Base-by-base conservation (phyloP, 1,140 invertebrate species). In the Harpegnathos saltator region DNA sequence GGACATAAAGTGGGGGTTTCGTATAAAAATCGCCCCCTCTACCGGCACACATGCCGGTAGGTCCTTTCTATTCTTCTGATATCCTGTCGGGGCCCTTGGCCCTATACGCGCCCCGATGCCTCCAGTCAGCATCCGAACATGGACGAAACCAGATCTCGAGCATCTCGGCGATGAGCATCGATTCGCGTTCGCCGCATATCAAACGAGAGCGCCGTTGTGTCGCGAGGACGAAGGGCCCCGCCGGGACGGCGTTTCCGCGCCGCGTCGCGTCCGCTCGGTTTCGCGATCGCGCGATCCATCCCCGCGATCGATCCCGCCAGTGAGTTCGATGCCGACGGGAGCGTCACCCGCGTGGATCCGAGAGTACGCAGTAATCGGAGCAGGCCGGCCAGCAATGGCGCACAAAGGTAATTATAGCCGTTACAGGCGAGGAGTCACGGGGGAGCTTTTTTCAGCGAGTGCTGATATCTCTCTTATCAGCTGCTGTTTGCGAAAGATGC, bases 1-100 rank as follows among this genome's bases (percentile, higher is more conserved):
- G 15, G 26, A 59, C 63, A 74, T 75, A 85, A 85, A 82, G 82
- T 86, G 82, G 85, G 71, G 75, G 52, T 74, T 83, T 83, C 65
- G 68, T 91, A 91, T 89, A 90, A 92, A 92, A 92, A 90, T 91
- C 90, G 54, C 81, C 90, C 91, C 91, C 90, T 90, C 92, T 89
- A 85, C 66, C 50, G 63, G n/a, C 26, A 56, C 72, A 82, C 89
- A 82, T 78, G 78, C 69, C 80, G 91, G 88, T 88, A 78, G 92
- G 92, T 90, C 92, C 92, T 93, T 93, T 94, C 93, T 92, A 94
- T 94, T 94, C 94, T 92, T 93, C 90, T 93, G 92, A 93, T 93
- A 92, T 94, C 91, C 93, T 92, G 91, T 90, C 87, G 87, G 90
- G 89, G 73, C 89, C 87, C 89, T 82, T 84, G 74, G 81, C 88